phyloP scores from a whole-genome alignment of 2,113 vertebrate genomes.

The Parotia lawesii region DNA sequence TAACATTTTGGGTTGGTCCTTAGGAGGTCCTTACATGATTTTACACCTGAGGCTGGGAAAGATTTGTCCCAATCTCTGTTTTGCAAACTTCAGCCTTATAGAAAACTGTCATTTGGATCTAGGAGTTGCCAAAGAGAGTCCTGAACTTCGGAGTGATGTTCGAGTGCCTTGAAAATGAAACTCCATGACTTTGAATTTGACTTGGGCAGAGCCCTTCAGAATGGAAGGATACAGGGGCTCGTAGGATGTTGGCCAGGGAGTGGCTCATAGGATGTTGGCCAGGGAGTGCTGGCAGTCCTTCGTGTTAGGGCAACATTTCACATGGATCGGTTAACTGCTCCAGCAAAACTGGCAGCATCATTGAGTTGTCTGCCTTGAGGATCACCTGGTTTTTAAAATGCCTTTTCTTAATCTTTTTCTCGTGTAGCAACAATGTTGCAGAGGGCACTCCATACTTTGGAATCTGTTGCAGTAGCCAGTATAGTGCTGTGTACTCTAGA shows the following conservation, averaged over 20 bases:
- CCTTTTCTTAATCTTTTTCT: background rate
- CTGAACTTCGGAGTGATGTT: background rate
- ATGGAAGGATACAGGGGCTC: no score
- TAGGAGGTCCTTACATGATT: background rate
- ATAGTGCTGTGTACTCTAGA: background rate
- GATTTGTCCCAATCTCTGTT: background rate
- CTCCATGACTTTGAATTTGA: background rate
- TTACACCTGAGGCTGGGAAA: background rate
- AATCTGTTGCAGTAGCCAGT: background rate
- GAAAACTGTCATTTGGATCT: background rate
- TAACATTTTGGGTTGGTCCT: background rate
- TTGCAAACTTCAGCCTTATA: background rate
- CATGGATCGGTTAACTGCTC: background rate
- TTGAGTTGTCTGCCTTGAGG: background rate
- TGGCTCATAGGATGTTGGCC: background rate
- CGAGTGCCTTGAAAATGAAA: background rate
- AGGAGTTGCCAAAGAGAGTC: background rate
- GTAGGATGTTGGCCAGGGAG: background rate
- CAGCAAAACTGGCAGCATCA: background rate
- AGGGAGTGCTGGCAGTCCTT: background rate
- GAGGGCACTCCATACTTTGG: background rate
- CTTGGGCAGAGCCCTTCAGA: background rate
- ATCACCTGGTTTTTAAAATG: background rate
- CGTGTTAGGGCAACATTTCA: background rate
- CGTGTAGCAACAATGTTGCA: background rate